Percentiles rank a stretch among this genome's conserved stretches.
Evolutionary conservation across 2,113 vertebrate genomes (phyloP).

Genomic region (Apodemus sylvaticus): DNA sequence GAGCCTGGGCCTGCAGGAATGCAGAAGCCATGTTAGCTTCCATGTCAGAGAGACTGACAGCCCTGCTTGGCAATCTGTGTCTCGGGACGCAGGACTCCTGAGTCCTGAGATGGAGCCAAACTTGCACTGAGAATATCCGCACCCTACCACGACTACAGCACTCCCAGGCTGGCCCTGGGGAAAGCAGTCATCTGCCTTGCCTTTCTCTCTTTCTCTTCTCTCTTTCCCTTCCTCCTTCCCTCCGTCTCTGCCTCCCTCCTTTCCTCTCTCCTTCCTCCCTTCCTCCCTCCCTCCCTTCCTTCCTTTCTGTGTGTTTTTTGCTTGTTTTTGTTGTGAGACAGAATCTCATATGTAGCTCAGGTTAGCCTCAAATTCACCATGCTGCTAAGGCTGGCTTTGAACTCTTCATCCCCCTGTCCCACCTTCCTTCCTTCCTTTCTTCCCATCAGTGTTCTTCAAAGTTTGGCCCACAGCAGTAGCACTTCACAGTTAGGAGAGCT

Average conservation of each 20-base stretch:
- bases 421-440: too few species aligned
- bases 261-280: not conserved
- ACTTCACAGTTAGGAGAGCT: not conserved
- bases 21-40: not conserved
- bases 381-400: not conserved
- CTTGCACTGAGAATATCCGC: not conserved
- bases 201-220: not conserved
- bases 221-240: too few species aligned
- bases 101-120: not conserved
- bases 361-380: not conserved
- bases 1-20: not conserved
- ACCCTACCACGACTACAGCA: not conserved
- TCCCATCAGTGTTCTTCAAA: not conserved
- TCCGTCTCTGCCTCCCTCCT: not conserved
- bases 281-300: not conserved
- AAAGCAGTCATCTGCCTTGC: not conserved
- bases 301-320: not conserved
- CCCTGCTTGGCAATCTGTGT: not conserved
- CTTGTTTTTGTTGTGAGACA: not conserved
- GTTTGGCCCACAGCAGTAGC: not conserved
- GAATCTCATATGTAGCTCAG: not conserved
- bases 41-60: conserved; percentile 20
- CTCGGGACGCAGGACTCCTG: rapidly evolving
- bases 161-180: not conserved
- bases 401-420: not conserved